Percentiles rank a stretch among this genome's conserved stretches.
These are phyloP conservation scores for Takifugu flavidus DNA, from an alignment of 2,113 vertebrate genomes.

Conservation along the genomic window DNA sequence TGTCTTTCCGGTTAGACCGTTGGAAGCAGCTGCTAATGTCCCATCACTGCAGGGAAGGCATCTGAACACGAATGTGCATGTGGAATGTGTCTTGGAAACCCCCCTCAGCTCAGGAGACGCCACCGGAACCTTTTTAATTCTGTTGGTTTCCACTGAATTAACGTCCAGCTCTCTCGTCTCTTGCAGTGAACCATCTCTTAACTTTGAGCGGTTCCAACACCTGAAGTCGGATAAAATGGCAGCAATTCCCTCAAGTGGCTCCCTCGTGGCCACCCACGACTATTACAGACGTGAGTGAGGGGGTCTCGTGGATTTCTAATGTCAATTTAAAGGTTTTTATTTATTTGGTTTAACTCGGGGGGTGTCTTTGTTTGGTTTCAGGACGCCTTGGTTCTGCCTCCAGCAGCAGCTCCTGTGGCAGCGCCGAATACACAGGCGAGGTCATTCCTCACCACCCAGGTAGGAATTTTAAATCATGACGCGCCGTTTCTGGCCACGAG, in stretches of 20 bases:
- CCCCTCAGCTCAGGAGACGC: no score
- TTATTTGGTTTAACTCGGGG: no score
- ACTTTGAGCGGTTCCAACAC: conserved; percentile 47
- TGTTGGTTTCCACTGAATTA: no score
- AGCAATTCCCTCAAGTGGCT: conserved; percentile 91
- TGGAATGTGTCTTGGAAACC: no score
- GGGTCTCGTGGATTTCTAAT: background rate
- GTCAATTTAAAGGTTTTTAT: no score
- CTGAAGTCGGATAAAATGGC: conserved; percentile 80
- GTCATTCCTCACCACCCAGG: conserved; percentile 87
- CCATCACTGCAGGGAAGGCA: background rate
- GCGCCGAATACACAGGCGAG: conserved; percentile 84
- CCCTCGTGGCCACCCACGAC: conserved; percentile 91
- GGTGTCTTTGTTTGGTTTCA: conserved; percentile 46
- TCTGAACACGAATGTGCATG: no score
- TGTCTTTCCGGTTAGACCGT: background rate
- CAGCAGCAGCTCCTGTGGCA: conserved; percentile 91
- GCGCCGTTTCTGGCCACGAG: background rate
- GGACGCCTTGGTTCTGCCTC: conserved; percentile 91
- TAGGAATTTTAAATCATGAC: conserved; percentile 27
- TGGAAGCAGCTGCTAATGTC: conserved; percentile 35
- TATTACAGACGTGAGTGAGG: conserved; percentile 87
- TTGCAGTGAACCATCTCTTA: conserved; percentile 46
- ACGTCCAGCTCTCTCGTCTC: background rate
- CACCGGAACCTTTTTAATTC: no score